A percentile compares a stretch with the other conserved stretches of the same genome.
phyloP scores from a whole-genome alignment of 2,113 vertebrate species.

The Eptesicus fuscus region DNA sequence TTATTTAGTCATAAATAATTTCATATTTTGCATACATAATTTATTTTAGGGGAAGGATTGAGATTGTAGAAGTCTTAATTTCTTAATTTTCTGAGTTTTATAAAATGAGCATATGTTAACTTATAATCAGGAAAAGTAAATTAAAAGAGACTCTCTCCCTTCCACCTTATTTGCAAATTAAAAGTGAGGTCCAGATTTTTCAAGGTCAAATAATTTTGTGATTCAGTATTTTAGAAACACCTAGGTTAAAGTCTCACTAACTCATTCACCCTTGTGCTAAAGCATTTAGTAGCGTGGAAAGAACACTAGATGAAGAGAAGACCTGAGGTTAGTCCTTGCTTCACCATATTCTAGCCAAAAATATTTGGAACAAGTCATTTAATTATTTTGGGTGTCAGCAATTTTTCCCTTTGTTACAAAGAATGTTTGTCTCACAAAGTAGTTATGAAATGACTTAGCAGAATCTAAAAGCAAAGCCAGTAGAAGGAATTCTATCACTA shows the following conservation, averaged over 20 bases:
- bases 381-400: background rate
- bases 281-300: background rate
- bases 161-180: background rate
- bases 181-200: conserved; percentile 19
- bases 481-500: background rate
- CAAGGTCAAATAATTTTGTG: background rate
- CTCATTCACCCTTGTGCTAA: background rate
- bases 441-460: background rate
- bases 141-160: background rate
- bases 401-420: background rate
- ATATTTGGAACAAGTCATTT: background rate
- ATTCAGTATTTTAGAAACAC: background rate
- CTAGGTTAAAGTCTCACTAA: background rate
- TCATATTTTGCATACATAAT: background rate
- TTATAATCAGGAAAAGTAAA: background rate
- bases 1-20: background rate
- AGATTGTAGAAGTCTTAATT: background rate
- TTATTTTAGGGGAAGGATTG: conserved; percentile 6
- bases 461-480: background rate
- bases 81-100: background rate
- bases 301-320: background rate
- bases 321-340: background rate
- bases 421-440: background rate
- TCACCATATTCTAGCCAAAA: background rate
- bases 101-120: background rate